Conservation (phyloP, 2,888 invertebrate genomes). For the Lacanobia oleracea region DNA sequence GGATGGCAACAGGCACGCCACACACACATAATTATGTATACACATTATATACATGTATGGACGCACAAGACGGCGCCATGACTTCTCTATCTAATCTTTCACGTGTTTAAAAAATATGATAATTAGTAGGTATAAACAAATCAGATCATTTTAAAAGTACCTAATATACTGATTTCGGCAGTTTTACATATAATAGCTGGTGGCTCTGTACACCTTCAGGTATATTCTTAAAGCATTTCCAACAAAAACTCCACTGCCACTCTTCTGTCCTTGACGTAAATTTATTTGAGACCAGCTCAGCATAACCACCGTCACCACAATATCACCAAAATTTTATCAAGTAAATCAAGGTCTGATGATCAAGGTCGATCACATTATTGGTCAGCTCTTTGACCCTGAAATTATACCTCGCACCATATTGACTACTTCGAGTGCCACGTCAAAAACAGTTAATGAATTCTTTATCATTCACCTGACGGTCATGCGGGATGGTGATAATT, state of each 20-base stretch:
- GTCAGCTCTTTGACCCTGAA: neutral
- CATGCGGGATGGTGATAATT: neutral
- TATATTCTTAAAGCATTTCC: too few relatives aligned
- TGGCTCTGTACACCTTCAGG: too few relatives aligned
- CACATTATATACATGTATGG: neutral
- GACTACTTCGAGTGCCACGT: neutral
- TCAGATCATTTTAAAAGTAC: too few relatives aligned
- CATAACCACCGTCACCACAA: neutral
- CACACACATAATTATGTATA: neutral
- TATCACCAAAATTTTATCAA: neutral
- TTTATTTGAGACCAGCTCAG: neutral
- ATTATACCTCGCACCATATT: too few relatives aligned
- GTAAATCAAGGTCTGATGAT: too few relatives aligned
- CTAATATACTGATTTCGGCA: too few relatives aligned
- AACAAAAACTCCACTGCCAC: too few relatives aligned
- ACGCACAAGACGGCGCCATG: slow-evolving; percentile 4
- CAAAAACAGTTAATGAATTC: slow-evolving; percentile 3
- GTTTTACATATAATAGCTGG: too few relatives aligned
- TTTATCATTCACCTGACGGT: slow-evolving; percentile 4
- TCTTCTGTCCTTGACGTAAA: too few relatives aligned
- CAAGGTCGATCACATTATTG: neutral
- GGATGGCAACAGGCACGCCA: neutral
- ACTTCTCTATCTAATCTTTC: slow-evolving; percentile 11
- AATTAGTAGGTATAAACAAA: slow-evolving; percentile 6
- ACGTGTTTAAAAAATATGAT: neutral